Evolutionary conservation across 2,113 vertebrate genomes (phyloP).

Genomic region (Ptychochromis oligacanthus): DNA sequence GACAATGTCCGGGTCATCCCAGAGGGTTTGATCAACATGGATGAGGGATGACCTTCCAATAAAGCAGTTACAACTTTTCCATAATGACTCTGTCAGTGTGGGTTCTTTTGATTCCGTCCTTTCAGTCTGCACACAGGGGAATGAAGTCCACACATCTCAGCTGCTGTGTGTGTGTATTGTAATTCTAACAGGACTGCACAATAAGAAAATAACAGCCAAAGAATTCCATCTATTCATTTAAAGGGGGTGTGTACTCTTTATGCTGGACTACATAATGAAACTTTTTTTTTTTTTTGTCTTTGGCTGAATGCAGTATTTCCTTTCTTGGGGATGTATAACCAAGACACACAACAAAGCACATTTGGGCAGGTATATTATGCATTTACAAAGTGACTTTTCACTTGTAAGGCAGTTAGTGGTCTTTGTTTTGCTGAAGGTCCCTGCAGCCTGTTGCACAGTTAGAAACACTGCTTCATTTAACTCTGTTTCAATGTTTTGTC

Average conservation of each 20-base stretch:
- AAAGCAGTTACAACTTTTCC: neutral
- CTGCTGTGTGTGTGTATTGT: neutral
- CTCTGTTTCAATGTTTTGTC: neutral
- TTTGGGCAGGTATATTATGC: neutral
- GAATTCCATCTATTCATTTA: no score
- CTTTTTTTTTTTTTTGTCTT: neutral
- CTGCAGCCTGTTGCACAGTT: no score
- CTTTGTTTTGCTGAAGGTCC: no score
- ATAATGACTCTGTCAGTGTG: neutral
- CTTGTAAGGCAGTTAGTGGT: no score
- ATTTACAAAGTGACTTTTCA: no score
- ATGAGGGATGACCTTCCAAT: neutral
- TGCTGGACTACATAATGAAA: neutral
- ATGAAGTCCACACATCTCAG: accelerated
- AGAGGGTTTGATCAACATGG: neutral
- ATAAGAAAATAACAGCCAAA: no score
- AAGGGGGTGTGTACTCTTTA: no score
- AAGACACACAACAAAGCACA: neutral
- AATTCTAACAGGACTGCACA: no score
- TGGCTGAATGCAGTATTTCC: neutral
- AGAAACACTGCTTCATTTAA: accelerated
- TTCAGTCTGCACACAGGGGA: neutral
- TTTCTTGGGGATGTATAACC: neutral
- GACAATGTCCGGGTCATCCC: neutral
- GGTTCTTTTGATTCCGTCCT: neutral